Percentiles rank a stretch among this genome's conserved stretches.
phyloP scores from a whole-genome alignment of 2,797 vertebrate genomes.

The Thunnus albacares region DNA sequence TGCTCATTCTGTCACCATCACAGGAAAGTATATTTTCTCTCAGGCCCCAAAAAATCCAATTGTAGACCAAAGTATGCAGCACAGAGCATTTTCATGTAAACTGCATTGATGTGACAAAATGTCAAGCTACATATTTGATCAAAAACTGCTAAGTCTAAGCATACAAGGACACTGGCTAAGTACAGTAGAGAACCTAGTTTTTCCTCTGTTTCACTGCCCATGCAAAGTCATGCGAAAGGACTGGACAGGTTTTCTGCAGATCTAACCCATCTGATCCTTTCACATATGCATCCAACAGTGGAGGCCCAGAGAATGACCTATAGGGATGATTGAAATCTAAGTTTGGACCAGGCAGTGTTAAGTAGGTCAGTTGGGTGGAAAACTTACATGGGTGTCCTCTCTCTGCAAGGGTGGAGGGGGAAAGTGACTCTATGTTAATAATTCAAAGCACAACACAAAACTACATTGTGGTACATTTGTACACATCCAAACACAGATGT shows the following conservation, averaged over 20 bases:
- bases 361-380: constrained; percentile 59
- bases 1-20: constrained; percentile 63
- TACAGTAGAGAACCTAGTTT: constrained; percentile 1
- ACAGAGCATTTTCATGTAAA: constrained; percentile 25
- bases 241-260: neutral
- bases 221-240: constrained; percentile 42
- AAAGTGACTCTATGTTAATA: constrained; percentile 80
- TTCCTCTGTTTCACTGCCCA: constrained; percentile 27
- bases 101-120: constrained; percentile 42
- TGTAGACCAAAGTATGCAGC: constrained; percentile 43
- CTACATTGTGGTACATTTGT: constrained; percentile 44
- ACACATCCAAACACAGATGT: constrained; percentile 32
- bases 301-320: constrained; percentile 38
- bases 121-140: constrained; percentile 38
- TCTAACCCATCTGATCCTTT: constrained; percentile 41
- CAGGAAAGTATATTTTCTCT: constrained; percentile 33
- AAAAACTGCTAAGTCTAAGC: constrained; percentile 40
- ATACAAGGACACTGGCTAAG: constrained; percentile 24
- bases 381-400: constrained; percentile 92
- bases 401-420: constrained; percentile 83
- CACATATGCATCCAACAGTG: constrained; percentile 46
- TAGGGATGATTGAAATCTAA: constrained; percentile 13
- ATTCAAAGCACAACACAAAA: constrained; percentile 64
- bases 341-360: constrained; percentile 58
- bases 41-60: constrained; percentile 41